Base-by-base conservation (phyloP, 1,140 invertebrate species). In the Drosophila sucinea region DNA sequence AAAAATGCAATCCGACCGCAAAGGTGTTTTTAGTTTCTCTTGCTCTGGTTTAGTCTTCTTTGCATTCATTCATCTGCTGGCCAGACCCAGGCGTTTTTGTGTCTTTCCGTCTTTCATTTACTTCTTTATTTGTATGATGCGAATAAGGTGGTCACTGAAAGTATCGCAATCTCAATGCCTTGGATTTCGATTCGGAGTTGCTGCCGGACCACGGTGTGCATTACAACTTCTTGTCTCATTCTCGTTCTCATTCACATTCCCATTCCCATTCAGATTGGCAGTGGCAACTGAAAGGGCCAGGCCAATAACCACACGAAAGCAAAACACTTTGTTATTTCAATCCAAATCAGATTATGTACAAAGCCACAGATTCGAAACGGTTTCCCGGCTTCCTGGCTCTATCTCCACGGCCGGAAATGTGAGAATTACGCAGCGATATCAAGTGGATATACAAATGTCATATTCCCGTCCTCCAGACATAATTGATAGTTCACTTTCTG, bases 1-100 rank as follows among this genome's bases (percentile, higher is more conserved):
- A 58, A 63, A 82, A 70, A 72, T 38, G 29, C 47, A 61, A 57
- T 11, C 27, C 5, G 44, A 86, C 83, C 83, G 58, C 84, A 87
- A 82, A 64, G 41, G 38, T 41, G 76, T 51, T 72, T 87, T 79
- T 71, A 62, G 58, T 70, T 70, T 78, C 60, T 60, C 67, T 67
- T 44, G 32, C 44, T 60, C 29, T 69, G 60, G 17, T 54, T 65
- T 35, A 62, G 23, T 54, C 55, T 30, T 51, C 44, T 51, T 51
- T 58, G 11, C 51, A 55, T 58, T 29, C 54, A 56, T 56, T 56
- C 32, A 58, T 58, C 56, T 57, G 62, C 64, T 69, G 63, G 33
- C 33, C 29, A 32, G 27, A 17, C 44, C 44, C 44, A 47, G 5
- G 44, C 17, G 44, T 47, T 44, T 47, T 65, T 64, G 8, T 51